Evolutionary conservation across 2,888 invertebrate species (phyloP).

Genomic region (Apomyelois bistriatella): DNA sequence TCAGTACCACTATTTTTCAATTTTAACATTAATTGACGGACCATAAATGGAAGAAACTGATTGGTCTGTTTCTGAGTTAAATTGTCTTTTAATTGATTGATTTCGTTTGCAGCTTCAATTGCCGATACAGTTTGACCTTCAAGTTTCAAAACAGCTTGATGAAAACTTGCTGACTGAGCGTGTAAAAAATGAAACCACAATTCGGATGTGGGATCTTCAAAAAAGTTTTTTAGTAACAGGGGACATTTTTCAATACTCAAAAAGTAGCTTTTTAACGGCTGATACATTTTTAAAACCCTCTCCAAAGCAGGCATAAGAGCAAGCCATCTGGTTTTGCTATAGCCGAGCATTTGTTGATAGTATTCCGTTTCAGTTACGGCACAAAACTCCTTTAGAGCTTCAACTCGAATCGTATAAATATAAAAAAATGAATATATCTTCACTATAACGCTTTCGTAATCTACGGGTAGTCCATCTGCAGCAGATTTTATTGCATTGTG

Average conservation of each 20-base stretch:
- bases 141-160: slow-evolving; percentile 28
- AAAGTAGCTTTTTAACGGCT: slow-evolving; percentile 36
- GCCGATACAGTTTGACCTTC: slow-evolving; percentile 28
- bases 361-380: slow-evolving; percentile 23
- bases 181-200: slow-evolving; percentile 31
- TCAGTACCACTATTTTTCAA: slow-evolving; percentile 29
- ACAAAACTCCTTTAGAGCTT: slow-evolving; percentile 28
- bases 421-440: slow-evolving; percentile 28
- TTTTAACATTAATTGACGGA: slow-evolving; percentile 28
- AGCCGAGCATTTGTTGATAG: slow-evolving; percentile 30
- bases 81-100: slow-evolving; percentile 26
- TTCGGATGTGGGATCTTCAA: slow-evolving; percentile 32
- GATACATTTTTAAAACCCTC: slow-evolving; percentile 31
- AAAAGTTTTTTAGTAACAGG: slow-evolving; percentile 28
- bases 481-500: slow-evolving; percentile 30
- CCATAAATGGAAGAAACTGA: slow-evolving; percentile 29
- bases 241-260: slow-evolving; percentile 36
- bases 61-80: slow-evolving; percentile 26
- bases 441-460: slow-evolving; percentile 27
- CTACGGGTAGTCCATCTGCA: slow-evolving; percentile 27
- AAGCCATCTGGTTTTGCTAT: slow-evolving; percentile 28
- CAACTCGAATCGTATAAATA: slow-evolving; percentile 27
- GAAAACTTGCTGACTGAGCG: slow-evolving; percentile 26
- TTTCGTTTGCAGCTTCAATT: slow-evolving; percentile 28
- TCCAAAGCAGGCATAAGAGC: slow-evolving; percentile 20